Evolutionary conservation across 2,888 invertebrate genomes (phyloP), one percentile per base, ranked within the genome.

Genomic region (Dioctria rufipes): DNA sequence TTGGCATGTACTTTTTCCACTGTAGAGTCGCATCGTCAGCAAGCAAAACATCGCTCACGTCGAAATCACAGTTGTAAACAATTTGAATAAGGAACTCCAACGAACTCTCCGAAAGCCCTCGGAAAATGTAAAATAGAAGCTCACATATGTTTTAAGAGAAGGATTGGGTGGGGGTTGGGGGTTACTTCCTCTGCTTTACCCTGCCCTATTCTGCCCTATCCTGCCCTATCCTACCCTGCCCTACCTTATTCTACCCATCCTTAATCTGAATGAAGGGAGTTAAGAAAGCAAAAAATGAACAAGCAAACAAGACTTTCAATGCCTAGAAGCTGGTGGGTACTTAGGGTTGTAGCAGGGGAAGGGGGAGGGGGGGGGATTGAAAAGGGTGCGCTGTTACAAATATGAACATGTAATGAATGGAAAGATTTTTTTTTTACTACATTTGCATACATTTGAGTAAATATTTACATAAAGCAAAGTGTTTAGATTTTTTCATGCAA

Each of bases 41-140:
- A 46, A 46, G 8, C 5, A 46, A 46, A 46, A 46, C 5, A 46
- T 8, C 46, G 46, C 8, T 46, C 49, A 46, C 42, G 67, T 67
- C 67, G 25, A 67, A 67, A 67, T 67, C 67, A 43, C 67, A 67
- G 67, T 9, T 43, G 25, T 67, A 67, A 67, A 67, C 67, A 67
- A 67, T 67, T 67, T 67, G 67, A 67, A 46, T 67, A 49, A 67
- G 67, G 13, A 67, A 43, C 67, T 46, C 67, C 6, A 13, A 13
- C 6, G 13, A 65, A 65, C 5, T 11, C 67, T 46, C 42, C 43
- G 67, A 9, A 67, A 46, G 6, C 37, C 67, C n/a, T 5, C 46
- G 46, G 67, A 67, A 67, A 67, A 67, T 67, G 67, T 13, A 67
- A 46, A 67, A 13, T 42, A 67, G 25, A 42, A 67, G 13, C 67